These are phyloP conservation scores for Tenthredo notha DNA, from an alignment of 2,888 invertebrate genomes.

Conservation along the genomic window DNA sequence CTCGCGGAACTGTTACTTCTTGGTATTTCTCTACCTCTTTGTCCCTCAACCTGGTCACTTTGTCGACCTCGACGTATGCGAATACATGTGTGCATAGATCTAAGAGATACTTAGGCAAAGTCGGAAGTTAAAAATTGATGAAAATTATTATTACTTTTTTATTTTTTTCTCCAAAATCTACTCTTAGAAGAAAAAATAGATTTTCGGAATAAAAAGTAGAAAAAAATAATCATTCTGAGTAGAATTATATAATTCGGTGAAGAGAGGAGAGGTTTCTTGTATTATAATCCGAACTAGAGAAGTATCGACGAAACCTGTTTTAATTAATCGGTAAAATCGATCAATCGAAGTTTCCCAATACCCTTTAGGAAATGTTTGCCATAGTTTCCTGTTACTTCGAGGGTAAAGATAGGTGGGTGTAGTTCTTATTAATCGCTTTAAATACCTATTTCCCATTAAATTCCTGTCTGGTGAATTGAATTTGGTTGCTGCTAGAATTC, in stretches of 20 bases:
- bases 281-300: not conserved
- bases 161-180: too few relatives aligned
- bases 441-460: not conserved
- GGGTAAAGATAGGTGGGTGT: not conserved
- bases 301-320: not conserved
- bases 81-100: too few relatives aligned
- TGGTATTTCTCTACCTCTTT: not conserved
- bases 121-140: too few relatives aligned
- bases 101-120: too few relatives aligned
- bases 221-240: too few relatives aligned
- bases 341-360: constrained; percentile 7
- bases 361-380: constrained; percentile 1
- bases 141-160: too few relatives aligned
- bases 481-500: not conserved
- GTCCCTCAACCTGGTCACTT: not conserved
- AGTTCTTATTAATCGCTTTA: constrained; percentile 18
- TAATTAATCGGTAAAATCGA: not conserved
- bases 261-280: not conserved
- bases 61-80: not conserved
- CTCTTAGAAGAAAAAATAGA: too few relatives aligned
- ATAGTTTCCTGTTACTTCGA: not conserved
- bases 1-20: constrained; percentile 49
- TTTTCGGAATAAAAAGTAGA: too few relatives aligned
- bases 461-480: not conserved
- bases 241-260: not conserved